Percentiles rank a stretch among this genome's conserved stretches.
phyloP scores from a whole-genome alignment of 2,113 vertebrate genomes.

The Oreochromis aureus region DNA sequence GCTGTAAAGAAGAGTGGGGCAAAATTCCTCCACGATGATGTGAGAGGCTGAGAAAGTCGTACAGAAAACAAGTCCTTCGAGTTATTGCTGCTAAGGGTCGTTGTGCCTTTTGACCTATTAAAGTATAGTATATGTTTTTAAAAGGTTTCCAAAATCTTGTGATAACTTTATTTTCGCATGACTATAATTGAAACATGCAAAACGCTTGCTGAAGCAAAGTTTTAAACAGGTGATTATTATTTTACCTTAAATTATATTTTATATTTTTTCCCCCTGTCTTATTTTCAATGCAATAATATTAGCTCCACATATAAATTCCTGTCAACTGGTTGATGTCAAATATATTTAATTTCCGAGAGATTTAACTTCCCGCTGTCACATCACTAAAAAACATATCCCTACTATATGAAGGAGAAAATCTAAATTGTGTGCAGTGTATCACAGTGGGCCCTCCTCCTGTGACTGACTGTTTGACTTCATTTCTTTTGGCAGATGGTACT shows the following conservation, averaged over 20 bases:
- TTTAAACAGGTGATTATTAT: not conserved
- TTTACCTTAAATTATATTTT: not conserved
- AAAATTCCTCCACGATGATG: not conserved
- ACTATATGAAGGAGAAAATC: not conserved
- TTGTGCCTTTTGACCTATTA: not conserved
- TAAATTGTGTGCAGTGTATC: not conserved
- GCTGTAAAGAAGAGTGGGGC: not conserved
- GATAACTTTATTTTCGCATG: not conserved
- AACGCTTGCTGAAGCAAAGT: not conserved
- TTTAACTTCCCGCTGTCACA: not conserved
- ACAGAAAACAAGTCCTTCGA: not conserved
- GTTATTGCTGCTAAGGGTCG: not conserved
- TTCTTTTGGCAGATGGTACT: conserved; percentile 87
- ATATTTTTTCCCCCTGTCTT: not conserved
- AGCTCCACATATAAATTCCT: not conserved
- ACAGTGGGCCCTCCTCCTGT: not conserved
- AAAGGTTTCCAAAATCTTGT: not conserved
- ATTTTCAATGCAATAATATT: not conserved
- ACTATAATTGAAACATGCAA: not conserved
- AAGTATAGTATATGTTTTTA: not conserved
- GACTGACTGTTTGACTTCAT: not conserved
- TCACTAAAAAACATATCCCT: not conserved
- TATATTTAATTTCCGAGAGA: not conserved
- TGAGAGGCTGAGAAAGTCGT: not conserved
- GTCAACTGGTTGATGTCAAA: not conserved